These are phyloP conservation scores for Hipposideros armiger DNA, from an alignment of 2,113 vertebrate genomes.

Conservation along the genomic window DNA sequence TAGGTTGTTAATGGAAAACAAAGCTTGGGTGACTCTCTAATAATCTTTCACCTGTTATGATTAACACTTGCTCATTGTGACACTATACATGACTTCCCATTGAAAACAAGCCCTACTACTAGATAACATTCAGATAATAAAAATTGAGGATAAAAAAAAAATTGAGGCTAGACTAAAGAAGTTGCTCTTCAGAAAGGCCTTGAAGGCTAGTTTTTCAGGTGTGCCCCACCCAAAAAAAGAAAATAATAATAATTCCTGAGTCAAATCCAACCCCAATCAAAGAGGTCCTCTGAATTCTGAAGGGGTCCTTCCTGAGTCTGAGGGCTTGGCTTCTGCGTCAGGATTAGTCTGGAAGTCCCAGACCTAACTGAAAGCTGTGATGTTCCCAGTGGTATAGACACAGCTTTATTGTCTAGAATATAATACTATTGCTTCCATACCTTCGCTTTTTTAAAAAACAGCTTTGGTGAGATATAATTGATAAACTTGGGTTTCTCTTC, in stretches of 20 bases:
- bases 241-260: neutral
- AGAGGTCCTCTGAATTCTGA: neutral
- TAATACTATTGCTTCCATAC: neutral
- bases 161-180: neutral
- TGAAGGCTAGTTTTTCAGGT: neutral
- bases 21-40: constrained; percentile 79
- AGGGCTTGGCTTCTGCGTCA: neutral
- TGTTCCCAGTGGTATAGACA: neutral
- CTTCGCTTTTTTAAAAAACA: neutral
- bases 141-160: neutral
- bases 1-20: constrained; percentile 81
- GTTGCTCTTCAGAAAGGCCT: neutral
- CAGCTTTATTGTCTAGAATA: neutral
- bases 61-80: constrained; percentile 39
- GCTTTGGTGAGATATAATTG: neutral
- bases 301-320: neutral
- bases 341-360: neutral
- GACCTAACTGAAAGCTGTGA: neutral
- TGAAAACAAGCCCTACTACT: neutral
- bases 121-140: neutral
- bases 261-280: neutral
- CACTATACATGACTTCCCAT: neutral
- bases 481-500: neutral
- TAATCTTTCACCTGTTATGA: constrained; percentile 60
- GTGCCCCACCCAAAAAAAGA: neutral